phyloP scores from a whole-genome alignment of 2,888 invertebrate genomes.

The Oscheius sp. region DNA sequence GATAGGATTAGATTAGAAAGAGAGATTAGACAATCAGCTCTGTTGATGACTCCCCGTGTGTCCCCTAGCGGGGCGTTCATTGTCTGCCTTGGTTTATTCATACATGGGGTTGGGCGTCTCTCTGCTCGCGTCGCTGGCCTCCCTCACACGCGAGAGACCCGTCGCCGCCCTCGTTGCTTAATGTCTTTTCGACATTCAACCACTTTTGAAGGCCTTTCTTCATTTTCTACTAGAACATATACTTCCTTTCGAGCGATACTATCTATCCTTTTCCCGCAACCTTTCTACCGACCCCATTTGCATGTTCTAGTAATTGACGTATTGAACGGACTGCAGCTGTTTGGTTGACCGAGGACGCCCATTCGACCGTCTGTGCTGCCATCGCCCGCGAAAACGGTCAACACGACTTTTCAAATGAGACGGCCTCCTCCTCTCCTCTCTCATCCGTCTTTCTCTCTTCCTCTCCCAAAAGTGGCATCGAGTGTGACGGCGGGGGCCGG shows the following conservation, averaged over 20 bases:
- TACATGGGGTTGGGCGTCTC: constrained; percentile 26
- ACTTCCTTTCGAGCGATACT: not conserved
- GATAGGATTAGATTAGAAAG: not conserved
- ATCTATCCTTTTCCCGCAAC: not conserved
- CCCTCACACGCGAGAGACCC: constrained; percentile 14
- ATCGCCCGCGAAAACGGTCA: not conserved
- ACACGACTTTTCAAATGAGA: not conserved
- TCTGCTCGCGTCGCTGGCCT: constrained; percentile 24
- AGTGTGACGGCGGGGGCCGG: constrained; percentile 14
- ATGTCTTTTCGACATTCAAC: constrained; percentile 15
- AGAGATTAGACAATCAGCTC: not conserved
- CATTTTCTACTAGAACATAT: not conserved
- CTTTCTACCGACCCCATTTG: constrained; percentile 10
- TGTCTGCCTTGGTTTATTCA: constrained; percentile 30
- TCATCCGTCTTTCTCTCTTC: constrained; percentile 15
- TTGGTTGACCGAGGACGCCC: constrained; percentile 3
- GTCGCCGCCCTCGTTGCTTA: constrained; percentile 22
- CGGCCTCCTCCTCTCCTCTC: not conserved
- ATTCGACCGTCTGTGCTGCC: not conserved
- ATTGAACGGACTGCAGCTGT: constrained; percentile 18
- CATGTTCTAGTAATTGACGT: constrained; percentile 21
- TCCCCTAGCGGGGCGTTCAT: constrained; percentile 24
- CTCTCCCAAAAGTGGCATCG: constrained; percentile 24
- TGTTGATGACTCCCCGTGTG: not conserved
- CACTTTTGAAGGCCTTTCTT: not conserved